phyloP scores from a whole-genome alignment of 2,888 invertebrate species.

The Muscina levida region DNA sequence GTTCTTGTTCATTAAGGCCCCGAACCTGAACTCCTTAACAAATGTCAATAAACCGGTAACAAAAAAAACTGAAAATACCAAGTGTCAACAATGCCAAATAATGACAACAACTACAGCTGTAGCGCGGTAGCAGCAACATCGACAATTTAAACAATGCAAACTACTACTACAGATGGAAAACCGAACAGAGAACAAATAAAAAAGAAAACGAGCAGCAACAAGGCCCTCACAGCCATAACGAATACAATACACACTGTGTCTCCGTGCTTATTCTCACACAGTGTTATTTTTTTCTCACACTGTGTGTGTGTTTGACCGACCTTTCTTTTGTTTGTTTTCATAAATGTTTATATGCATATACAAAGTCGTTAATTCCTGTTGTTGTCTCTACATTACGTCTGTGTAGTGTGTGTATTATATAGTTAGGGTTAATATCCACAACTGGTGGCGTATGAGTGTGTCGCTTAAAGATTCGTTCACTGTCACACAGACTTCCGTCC shows the following conservation, averaged over 20 bases:
- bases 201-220: background rate
- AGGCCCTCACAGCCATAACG: background rate
- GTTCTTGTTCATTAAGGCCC: too few relatives aligned
- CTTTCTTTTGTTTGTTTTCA: constrained; percentile 54
- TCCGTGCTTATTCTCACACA: constrained; percentile 2
- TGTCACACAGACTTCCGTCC: constrained; percentile 7
- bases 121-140: background rate
- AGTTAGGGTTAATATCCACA: background rate
- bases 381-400: background rate
- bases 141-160: background rate
- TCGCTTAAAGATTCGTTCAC: constrained; percentile 10
- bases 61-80: constrained; percentile 53
- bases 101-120: constrained; percentile 6
- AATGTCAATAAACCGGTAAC: constrained; percentile 49
- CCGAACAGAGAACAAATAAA: too few relatives aligned
- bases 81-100: constrained; percentile 62
- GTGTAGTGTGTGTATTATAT: background rate
- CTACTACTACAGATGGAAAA: background rate
- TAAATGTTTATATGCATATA: constrained; percentile 59
- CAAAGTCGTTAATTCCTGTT: constrained; percentile 56
- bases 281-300: background rate
- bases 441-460: background rate
- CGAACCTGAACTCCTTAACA: constrained; percentile 42
- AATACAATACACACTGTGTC: background rate
- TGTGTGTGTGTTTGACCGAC: constrained; percentile 30